Conservation (phyloP, 2,888 invertebrate genomes). For the Amblyjoppa fuscipennis region DNA sequence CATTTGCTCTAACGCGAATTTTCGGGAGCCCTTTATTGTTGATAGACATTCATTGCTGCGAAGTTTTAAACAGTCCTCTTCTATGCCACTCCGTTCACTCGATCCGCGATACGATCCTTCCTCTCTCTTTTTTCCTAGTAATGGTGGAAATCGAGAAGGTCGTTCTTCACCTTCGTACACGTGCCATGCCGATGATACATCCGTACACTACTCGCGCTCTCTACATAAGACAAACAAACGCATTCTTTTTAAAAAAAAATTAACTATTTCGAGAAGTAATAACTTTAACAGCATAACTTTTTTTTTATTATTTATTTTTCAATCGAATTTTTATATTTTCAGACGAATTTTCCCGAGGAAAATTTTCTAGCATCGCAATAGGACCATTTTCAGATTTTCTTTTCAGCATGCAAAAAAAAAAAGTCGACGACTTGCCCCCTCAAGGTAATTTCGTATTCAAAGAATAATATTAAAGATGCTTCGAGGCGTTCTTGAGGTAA, state of each 20-base stretch:
- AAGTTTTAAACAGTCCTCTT: not conserved
- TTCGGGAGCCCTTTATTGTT: not conserved
- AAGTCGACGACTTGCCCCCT: not conserved
- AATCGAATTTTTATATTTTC: not conserved
- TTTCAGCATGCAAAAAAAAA: not conserved
- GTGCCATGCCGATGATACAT: conserved; percentile 35
- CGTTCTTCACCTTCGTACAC: conserved; percentile 35
- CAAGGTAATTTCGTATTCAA: conserved; percentile 42
- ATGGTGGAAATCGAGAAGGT: conserved; percentile 56
- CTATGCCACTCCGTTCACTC: not conserved
- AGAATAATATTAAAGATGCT: conserved; percentile 34
- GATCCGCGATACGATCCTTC: conserved; percentile 28
- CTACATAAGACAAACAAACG: not conserved
- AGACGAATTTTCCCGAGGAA: not conserved
- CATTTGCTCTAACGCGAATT: not conserved
- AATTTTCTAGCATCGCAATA: not conserved
- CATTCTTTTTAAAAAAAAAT: not conserved
- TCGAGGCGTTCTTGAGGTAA: conserved; percentile 55
- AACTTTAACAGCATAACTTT: not conserved
- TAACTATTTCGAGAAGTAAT: not conserved
- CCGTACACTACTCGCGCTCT: not conserved
- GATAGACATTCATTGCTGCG: not conserved
- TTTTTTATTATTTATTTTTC: not conserved
- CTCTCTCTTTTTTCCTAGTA: conserved; percentile 48
- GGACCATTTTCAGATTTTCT: not conserved